Percentiles rank a stretch among this genome's conserved stretches.
phyloP scores from a whole-genome alignment of 2,113 vertebrate species.

The Manacus vitellinus region DNA sequence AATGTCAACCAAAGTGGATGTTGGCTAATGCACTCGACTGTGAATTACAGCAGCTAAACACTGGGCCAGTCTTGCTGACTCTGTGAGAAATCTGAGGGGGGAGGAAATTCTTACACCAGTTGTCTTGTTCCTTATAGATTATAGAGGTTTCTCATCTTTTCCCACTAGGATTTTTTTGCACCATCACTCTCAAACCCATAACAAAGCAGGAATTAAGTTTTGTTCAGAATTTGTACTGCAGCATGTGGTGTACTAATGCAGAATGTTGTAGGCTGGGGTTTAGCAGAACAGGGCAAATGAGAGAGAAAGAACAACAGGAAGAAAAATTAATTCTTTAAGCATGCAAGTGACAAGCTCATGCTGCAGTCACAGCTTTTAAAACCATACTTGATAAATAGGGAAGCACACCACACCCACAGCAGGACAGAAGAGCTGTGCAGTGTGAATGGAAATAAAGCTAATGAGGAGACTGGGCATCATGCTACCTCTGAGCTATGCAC shows the following conservation, averaged over 20 bases:
- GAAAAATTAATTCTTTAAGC: neutral
- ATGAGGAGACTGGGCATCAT: rapidly evolving
- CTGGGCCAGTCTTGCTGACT: neutral
- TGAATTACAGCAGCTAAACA: neutral
- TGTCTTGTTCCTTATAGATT: neutral
- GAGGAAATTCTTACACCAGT: neutral
- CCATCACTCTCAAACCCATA: neutral
- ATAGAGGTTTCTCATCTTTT: neutral
- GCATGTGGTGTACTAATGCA: rapidly evolving
- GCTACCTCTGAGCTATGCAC: rapidly evolving
- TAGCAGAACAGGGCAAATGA: neutral
- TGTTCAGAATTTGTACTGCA: neutral
- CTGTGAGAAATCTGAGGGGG: neutral
- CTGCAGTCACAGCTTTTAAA: neutral
- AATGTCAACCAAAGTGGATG: neutral
- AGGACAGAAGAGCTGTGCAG: neutral
- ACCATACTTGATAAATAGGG: rapidly evolving
- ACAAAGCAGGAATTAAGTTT: neutral
- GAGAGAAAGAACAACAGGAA: neutral
- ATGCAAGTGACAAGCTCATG: neutral
- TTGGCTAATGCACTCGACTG: rapidly evolving
- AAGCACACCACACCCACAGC: neutral
- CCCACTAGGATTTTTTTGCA: neutral
- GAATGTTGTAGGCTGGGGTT: neutral
- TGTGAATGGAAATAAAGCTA: neutral